Evolutionary conservation across 1,140 invertebrate genomes (phyloP).

Genomic region (Drosophila leontia): DNA sequence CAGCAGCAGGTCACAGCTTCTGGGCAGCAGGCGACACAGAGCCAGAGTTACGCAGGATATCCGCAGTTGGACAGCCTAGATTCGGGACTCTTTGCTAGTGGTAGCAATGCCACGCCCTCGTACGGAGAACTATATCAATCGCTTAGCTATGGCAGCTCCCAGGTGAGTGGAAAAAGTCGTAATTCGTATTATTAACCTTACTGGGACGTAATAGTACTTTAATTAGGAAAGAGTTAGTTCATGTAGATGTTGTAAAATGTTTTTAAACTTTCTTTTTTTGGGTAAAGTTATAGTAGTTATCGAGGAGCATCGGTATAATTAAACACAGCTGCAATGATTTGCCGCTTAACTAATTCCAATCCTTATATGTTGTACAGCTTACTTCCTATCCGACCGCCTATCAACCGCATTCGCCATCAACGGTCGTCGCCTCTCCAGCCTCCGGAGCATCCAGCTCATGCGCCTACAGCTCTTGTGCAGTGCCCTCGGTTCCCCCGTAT

Average conservation of each 20-base stretch:
- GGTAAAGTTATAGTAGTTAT: not conserved
- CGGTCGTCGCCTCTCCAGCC: constrained; percentile 19
- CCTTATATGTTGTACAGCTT: constrained; percentile 25
- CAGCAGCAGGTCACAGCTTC: constrained; percentile 22
- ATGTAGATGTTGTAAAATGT: not conserved
- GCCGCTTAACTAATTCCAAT: not conserved
- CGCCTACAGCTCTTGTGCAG: constrained; percentile 74
- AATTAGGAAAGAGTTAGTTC: too few relatives aligned
- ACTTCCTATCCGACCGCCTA: constrained; percentile 60
- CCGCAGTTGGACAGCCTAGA: constrained; percentile 73
- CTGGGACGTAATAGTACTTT: not conserved
- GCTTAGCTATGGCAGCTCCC: constrained; percentile 60
- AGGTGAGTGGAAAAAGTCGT: constrained; percentile 44
- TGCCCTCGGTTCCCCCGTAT: constrained; percentile 75
- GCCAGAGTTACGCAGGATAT: constrained; percentile 46
- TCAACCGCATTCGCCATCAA: constrained; percentile 40
- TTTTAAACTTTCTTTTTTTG: not conserved
- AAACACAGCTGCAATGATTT: not conserved
- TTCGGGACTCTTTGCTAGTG: constrained; percentile 62
- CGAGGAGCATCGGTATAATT: not conserved
- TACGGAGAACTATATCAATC: constrained; percentile 76
- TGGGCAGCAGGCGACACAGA: constrained; percentile 31
- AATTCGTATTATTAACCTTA: not conserved
- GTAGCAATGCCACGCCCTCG: constrained; percentile 67
- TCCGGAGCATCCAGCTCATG: constrained; percentile 31